Conservation (phyloP, 2,113 vertebrate species). For the Salminus brasiliensis region DNA sequence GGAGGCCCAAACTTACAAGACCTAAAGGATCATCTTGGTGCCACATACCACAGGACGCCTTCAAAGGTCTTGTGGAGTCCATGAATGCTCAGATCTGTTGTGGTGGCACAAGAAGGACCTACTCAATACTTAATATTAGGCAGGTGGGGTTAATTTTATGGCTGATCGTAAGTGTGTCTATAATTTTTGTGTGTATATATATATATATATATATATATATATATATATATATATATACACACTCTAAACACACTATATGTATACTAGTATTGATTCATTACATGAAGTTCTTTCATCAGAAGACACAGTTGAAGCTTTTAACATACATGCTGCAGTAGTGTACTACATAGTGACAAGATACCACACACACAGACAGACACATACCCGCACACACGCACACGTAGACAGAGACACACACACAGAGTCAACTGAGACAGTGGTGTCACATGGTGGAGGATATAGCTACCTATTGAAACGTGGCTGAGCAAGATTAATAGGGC, state of each 20-base stretch:
- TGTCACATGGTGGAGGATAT: slow-evolving; percentile 73
- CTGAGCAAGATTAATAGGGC: slow-evolving; percentile 90
- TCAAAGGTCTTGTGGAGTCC: too few species aligned
- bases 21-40: too few species aligned
- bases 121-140: too few species aligned
- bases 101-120: too few species aligned
- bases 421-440: slow-evolving; percentile 78
- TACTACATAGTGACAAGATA: neutral
- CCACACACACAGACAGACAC: neutral
- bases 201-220: neutral
- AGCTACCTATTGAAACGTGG: slow-evolving; percentile 89
- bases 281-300: neutral
- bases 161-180: too few species aligned
- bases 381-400: neutral
- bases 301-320: neutral
- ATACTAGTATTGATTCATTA: too few species aligned
- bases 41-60: too few species aligned
- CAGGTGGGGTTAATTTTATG: too few species aligned
- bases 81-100: too few species aligned
- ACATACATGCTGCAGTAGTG: neutral
- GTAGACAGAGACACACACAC: slow-evolving; percentile 32
- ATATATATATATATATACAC: neutral
- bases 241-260: too few species aligned
- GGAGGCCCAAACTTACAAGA: too few species aligned
- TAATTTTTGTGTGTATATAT: too few species aligned